A percentile compares a stretch with the other conserved stretches of the same genome.
Conservation (phyloP, 2,113 vertebrate genomes). For the Dicaeum eximium region DNA sequence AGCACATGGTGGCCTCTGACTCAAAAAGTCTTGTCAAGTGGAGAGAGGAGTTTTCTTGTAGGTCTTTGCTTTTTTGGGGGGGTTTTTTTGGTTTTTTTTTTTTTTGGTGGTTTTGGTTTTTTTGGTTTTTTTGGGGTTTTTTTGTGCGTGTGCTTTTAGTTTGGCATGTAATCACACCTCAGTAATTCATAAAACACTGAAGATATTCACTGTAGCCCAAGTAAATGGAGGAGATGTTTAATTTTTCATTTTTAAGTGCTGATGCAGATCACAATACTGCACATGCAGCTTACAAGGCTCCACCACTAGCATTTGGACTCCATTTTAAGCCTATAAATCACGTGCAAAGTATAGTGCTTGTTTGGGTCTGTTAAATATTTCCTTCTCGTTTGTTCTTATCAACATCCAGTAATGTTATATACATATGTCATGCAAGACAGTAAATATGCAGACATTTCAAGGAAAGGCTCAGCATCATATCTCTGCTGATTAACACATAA, state of each 20-base stretch:
- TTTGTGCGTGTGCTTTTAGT: background rate
- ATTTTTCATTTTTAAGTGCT: conserved; percentile 44
- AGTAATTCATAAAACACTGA: background rate
- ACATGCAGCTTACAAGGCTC: conserved; percentile 23
- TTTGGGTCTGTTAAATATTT: conserved; percentile 56
- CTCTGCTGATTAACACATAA: conserved; percentile 22
- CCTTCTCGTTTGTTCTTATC: conserved; percentile 48
- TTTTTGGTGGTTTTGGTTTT: no score
- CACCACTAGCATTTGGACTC: conserved; percentile 25
- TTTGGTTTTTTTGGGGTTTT: background rate
- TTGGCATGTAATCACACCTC: background rate
- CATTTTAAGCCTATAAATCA: conserved; percentile 50
- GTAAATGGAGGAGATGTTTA: background rate
- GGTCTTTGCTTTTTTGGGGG: background rate
- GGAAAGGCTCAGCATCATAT: background rate
- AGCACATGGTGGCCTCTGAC: background rate
- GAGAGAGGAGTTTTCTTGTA: background rate
- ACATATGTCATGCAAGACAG: conserved; percentile 27
- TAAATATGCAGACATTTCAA: conserved; percentile 26
- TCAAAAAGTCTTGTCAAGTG: background rate
- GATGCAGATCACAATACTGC: background rate
- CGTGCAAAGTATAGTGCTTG: conserved; percentile 42
- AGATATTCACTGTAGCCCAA: background rate
- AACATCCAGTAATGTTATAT: conserved; percentile 54
- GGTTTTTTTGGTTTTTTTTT: no score